Conservation (phyloP, 1,140 invertebrate species). For the Metopolophium dirhodum region DNA sequence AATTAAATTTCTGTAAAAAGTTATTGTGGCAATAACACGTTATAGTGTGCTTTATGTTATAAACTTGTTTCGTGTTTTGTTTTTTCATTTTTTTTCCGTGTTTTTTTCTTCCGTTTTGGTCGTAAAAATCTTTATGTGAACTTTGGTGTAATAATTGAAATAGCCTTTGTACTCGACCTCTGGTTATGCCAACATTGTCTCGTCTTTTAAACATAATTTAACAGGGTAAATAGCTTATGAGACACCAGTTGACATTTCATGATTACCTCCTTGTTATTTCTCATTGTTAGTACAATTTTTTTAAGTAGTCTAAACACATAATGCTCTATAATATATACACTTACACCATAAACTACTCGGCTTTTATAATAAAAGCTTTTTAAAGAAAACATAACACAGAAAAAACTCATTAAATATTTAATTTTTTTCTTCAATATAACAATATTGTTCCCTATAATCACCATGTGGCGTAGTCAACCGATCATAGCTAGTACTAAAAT, state of each 20-base stretch:
- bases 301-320: neutral
- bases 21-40: constrained; percentile 42
- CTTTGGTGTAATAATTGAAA: constrained; percentile 46
- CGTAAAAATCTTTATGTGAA: constrained; percentile 47
- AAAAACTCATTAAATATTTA: neutral
- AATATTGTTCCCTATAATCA: neutral
- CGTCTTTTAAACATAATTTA: constrained; percentile 44
- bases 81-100: neutral
- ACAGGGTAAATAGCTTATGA: constrained; percentile 31
- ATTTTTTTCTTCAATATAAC: neutral
- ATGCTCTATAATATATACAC: neutral
- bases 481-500: neutral
- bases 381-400: neutral
- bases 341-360: constrained; percentile 17
- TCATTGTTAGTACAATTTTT: neutral
- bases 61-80: constrained; percentile 33
- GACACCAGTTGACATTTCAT: constrained; percentile 40
- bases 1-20: constrained; percentile 23
- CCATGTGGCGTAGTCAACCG: neutral
- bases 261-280: constrained; percentile 4
- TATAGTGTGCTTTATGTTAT: constrained; percentile 10
- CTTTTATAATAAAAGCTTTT: constrained; percentile 5
- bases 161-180: constrained; percentile 29
- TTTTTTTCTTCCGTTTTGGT: neutral
- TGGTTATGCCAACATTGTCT: constrained; percentile 30